Percentiles rank a stretch among this genome's conserved stretches.
phyloP scores from a whole-genome alignment of 2,888 invertebrate genomes.

The Adelphocoris suturalis region DNA sequence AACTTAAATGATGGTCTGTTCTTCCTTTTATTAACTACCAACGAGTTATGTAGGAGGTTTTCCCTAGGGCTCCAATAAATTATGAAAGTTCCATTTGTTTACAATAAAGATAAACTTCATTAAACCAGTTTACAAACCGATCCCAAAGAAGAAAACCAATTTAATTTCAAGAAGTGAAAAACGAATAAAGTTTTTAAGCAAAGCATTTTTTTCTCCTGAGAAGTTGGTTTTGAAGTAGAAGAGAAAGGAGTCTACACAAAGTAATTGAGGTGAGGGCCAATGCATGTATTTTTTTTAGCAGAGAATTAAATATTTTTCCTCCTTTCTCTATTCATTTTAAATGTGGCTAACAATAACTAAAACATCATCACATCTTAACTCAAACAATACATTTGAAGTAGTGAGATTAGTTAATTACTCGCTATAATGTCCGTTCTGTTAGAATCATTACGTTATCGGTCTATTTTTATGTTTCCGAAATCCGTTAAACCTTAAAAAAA shows the following conservation, averaged over 20 bases:
- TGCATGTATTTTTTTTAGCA: not conserved
- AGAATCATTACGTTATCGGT: too few relatives aligned
- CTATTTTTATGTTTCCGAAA: too few relatives aligned
- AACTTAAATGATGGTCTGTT: too few relatives aligned
- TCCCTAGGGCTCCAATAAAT: not conserved
- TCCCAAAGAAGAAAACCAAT: slow-evolving; percentile 20
- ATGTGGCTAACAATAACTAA: too few relatives aligned
- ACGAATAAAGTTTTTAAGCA: slow-evolving; percentile 10
- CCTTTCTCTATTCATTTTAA: slow-evolving; percentile 19
- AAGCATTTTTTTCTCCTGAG: not conserved
- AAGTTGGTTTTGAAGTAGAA: not conserved
- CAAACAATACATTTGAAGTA: too few relatives aligned
- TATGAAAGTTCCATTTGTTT: slow-evolving; percentile 11
- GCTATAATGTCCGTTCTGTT: too few relatives aligned
- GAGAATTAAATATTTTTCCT: slow-evolving; percentile 2
- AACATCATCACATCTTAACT: too few relatives aligned
- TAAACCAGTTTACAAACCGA: slow-evolving; percentile 29
- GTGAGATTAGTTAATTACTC: too few relatives aligned
- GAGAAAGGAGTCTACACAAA: not conserved
- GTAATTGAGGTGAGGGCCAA: slow-evolving; percentile 8
- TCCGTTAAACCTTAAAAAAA: too few relatives aligned
- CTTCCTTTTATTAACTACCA: not conserved
- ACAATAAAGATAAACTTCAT: slow-evolving; percentile 25
- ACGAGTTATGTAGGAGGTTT: not conserved
- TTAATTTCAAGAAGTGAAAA: slow-evolving; percentile 34